Conservation (phyloP, 2,797 vertebrate species). For the Emydoidea blandingii region DNA sequence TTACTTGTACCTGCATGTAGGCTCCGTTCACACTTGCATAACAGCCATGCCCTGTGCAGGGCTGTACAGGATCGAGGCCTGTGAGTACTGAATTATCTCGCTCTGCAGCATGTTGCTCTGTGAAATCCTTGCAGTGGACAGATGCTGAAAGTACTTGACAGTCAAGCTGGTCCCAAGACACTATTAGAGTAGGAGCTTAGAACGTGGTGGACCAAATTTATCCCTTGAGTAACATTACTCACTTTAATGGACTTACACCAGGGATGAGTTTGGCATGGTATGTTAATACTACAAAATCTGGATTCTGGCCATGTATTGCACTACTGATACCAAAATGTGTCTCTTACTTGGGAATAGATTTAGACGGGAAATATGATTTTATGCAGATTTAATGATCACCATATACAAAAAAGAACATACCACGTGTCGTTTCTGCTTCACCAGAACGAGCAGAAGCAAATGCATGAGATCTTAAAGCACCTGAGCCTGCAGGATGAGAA, state of each 20-base stretch:
- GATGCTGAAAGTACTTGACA: neutral
- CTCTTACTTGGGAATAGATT: neutral
- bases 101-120: accelerated
- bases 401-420: neutral
- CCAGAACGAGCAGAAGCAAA: slow-evolving; percentile 89
- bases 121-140: neutral
- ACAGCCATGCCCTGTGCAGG: too few species aligned
- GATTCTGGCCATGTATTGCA: neutral
- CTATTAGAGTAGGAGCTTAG: neutral
- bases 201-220: neutral
- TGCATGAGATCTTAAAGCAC: slow-evolving; percentile 86
- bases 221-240: neutral
- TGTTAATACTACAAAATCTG: neutral
- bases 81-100: neutral
- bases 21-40: neutral
- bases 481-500: slow-evolving; percentile 82
- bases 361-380: neutral
- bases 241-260: neutral
- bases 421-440: neutral
- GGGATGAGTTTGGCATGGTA: neutral
- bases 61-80: neutral
- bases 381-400: neutral
- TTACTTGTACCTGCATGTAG: neutral
- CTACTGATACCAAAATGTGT: neutral
- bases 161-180: neutral